These are phyloP conservation scores for Dreissena rostriformis DNA, from an alignment of 1,140 invertebrate genomes.

Conservation along the genomic window DNA sequence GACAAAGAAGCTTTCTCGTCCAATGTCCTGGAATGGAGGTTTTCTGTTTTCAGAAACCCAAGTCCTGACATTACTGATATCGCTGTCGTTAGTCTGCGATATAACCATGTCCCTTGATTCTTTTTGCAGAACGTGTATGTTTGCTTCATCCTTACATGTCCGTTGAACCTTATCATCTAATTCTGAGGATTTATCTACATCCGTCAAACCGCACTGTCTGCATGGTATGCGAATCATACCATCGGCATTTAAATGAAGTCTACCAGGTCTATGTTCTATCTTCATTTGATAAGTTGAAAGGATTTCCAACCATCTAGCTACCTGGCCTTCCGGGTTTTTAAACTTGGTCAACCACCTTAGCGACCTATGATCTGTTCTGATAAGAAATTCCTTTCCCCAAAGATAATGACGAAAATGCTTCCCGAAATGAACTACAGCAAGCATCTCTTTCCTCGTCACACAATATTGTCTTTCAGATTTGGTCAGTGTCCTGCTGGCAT, in stretches of 20 bases:
- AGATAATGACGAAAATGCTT: conserved; percentile 37
- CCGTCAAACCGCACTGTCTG: background rate
- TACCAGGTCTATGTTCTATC: conserved; percentile 60
- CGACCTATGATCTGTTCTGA: conserved; percentile 11
- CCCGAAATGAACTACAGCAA: conserved; percentile 56
- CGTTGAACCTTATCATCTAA: no score
- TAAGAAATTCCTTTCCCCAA: background rate
- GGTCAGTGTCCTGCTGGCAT: conserved; percentile 7
- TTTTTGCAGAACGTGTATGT: no score
- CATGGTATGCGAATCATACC: conserved; percentile 51
- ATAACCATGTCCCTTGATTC: no score
- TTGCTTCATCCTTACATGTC: no score
- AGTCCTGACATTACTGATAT: no score
- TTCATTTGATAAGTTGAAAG: conserved; percentile 63
- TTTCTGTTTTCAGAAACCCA: no score
- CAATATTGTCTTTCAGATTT: conserved; percentile 34
- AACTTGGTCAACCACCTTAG: conserved; percentile 14
- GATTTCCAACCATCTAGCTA: conserved; percentile 62
- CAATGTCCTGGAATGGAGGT: no score
- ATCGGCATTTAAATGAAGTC: conserved; percentile 66
- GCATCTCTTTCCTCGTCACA: conserved; percentile 29
- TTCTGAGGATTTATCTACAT: background rate
- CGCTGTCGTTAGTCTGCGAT: no score
- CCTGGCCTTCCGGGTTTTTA: conserved; percentile 1
- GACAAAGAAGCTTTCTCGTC: no score